Conservation (phyloP, 1,140 invertebrate species). For the Cyphomyrmex costatus region DNA sequence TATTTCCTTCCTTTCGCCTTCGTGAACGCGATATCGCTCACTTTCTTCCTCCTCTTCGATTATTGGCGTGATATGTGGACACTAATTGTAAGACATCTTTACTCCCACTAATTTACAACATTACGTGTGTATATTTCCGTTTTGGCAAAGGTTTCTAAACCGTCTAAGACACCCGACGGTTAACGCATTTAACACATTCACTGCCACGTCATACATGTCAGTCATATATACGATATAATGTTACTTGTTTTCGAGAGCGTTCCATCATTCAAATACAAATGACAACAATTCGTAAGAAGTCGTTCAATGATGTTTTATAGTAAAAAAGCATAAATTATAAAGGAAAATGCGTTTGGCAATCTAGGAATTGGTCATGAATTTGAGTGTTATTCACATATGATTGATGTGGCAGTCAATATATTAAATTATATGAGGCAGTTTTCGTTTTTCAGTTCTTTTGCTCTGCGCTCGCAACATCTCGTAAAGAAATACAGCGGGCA, state of each 20-base stretch:
- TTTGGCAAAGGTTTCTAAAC: conserved; percentile 78
- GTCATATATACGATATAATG: not conserved
- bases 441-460: conserved; percentile 72
- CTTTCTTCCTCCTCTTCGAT: conserved; percentile 29
- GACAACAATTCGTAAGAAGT: not conserved
- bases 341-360: not conserved
- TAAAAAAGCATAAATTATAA: not conserved
- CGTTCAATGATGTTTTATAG: not conserved
- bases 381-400: not conserved
- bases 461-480: conserved; percentile 45
- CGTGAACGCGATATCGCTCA: conserved; percentile 61
- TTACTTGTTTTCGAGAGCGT: not conserved
- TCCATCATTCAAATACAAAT: not conserved
- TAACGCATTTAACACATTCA: conserved; percentile 29
- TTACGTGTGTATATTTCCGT: conserved; percentile 79
- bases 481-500: conserved; percentile 53
- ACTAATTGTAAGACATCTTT: conserved; percentile 77
- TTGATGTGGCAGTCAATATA: not conserved
- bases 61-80: conserved; percentile 80
- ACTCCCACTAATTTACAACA: conserved; percentile 81
- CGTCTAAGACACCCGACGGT: conserved; percentile 64
- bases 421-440: conserved; percentile 79
- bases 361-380: not conserved
- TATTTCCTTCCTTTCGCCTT: not conserved
- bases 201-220: not conserved